Conservation (phyloP, 2,113 vertebrate genomes). For the crab-eating macaque (Macaca fascicularis) region T2T-MFA8v1.1 NC_088376.1:64393501-64394000, state of each 20-base stretch:
- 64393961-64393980: not conserved
- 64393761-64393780: not conserved
- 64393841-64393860: not conserved
- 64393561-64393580: not conserved
- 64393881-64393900: not conserved
- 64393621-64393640: not conserved
- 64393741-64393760: not conserved
- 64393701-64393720: not conserved
- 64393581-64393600: not conserved
- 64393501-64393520: not conserved
- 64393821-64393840: not conserved
- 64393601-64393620: not conserved
- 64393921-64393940: not conserved
- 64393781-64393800: not conserved
- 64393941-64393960: not conserved
- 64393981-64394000: not conserved
- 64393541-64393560: not conserved
- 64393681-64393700: not conserved
- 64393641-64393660: not conserved
- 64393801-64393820: not conserved
- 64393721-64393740: not conserved
- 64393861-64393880: not conserved
- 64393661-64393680: not conserved
- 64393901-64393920: fast-evolving
- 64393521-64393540: not conserved